Evolutionary conservation across 1,140 invertebrate species (phyloP).

Genomic region (Hycleus cichorii): DNA sequence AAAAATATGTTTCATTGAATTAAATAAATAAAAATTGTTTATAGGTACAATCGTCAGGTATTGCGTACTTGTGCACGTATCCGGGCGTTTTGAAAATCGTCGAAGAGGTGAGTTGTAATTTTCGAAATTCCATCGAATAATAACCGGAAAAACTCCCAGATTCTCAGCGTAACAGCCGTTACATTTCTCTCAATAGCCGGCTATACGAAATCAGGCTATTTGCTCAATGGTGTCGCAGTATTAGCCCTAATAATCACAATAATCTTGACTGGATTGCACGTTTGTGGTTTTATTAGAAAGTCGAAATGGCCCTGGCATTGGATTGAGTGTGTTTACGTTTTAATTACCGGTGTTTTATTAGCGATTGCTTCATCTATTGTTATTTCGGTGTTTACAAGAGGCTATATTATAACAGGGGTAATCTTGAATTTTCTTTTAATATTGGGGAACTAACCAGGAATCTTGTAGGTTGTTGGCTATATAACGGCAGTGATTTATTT

Average conservation of each 20-base stretch:
- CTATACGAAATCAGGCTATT: background rate
- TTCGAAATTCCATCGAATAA: background rate
- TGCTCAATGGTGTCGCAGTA: background rate
- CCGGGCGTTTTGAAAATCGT: background rate
- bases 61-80: background rate
- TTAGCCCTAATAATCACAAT: background rate
- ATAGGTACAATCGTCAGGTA: background rate
- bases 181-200: conserved; percentile 2
- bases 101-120: background rate
- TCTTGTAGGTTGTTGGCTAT: conserved; percentile 1
- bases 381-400: conserved; percentile 6
- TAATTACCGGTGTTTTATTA: conserved; percentile 1
- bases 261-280: conserved; percentile 3
- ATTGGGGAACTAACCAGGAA: background rate
- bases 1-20: no score
- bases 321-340: conserved; percentile 9
- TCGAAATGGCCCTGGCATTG: conserved; percentile 7
- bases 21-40: background rate
- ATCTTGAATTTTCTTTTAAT: background rate
- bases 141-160: background rate
- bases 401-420: conserved; percentile 10
- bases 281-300: conserved; percentile 1
- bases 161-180: conserved; percentile 1
- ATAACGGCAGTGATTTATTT: conserved; percentile 2
- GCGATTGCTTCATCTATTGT: conserved; percentile 3